Evolutionary conservation across 2,113 vertebrate genomes (phyloP).

Genomic region (Jaculus jaculus): DNA sequence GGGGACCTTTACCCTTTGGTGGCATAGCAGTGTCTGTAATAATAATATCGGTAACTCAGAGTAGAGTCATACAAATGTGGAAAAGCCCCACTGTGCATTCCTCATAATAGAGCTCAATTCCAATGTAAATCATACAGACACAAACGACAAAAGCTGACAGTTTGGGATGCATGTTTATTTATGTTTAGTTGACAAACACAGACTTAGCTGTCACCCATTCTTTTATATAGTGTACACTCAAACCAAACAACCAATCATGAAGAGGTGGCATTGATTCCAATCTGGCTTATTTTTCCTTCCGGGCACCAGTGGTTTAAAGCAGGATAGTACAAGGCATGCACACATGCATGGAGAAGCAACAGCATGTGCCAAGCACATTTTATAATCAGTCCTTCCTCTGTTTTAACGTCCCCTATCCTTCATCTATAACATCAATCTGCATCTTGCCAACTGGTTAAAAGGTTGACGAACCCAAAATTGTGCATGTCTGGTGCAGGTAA

Average conservation of each 20-base stretch:
- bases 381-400: background rate
- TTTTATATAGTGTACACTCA: background rate
- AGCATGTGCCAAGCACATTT: background rate
- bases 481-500: too few relatives aligned
- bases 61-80: background rate
- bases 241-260: background rate
- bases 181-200: too few relatives aligned
- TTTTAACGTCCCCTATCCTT: too few relatives aligned
- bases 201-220: too few relatives aligned
- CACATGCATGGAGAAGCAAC: background rate
- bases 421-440: too few relatives aligned
- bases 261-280: background rate
- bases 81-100: background rate
- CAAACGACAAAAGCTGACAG: background rate
- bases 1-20: background rate
- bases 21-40: background rate
- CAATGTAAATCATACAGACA: background rate
- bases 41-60: background rate
- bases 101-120: background rate
- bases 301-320: background rate
- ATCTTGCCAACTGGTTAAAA: too few relatives aligned
- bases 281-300: background rate
- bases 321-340: background rate
- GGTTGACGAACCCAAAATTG: too few relatives aligned
- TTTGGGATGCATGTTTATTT: too few relatives aligned